phyloP scores from a whole-genome alignment of 2,797 vertebrate genomes.

The Sebastes reedi region DNA sequence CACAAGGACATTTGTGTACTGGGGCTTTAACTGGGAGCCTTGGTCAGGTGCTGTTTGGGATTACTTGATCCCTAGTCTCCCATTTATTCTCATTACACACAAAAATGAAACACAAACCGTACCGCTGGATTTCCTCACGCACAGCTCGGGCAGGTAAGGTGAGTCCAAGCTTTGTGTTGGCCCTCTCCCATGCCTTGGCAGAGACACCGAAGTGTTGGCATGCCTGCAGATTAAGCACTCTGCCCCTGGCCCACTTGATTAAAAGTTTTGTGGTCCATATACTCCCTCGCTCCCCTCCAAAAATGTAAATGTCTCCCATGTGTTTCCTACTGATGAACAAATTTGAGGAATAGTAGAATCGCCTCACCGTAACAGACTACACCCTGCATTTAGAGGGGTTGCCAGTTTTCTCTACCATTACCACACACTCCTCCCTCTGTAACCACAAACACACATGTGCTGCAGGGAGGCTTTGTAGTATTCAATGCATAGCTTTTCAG shows the following conservation, averaged over 20 bases:
- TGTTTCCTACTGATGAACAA: slow-evolving; percentile 33
- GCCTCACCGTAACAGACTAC: slow-evolving; percentile 32
- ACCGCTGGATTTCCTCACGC: not conserved
- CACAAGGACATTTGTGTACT: slow-evolving; percentile 39
- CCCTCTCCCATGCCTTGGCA: slow-evolving; percentile 46
- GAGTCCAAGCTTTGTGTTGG: slow-evolving; percentile 43
- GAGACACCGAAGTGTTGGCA: slow-evolving; percentile 42
- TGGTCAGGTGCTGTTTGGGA: slow-evolving; percentile 53
- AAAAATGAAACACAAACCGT: not conserved
- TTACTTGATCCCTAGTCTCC: slow-evolving; percentile 24
- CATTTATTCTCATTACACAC: not conserved
- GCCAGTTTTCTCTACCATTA: not conserved
- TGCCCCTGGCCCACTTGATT: slow-evolving; percentile 56
- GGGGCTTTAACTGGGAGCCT: slow-evolving; percentile 31
- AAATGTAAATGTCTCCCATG: slow-evolving; percentile 47
- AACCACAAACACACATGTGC: slow-evolving; percentile 11
- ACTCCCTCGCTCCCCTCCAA: slow-evolving; percentile 6
- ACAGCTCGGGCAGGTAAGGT: slow-evolving; percentile 30
- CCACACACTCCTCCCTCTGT: slow-evolving; percentile 13
- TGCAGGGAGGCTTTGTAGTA: not conserved
- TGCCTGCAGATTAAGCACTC: slow-evolving; percentile 58
- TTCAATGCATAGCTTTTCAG: not conserved
- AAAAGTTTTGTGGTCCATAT: slow-evolving; percentile 63
- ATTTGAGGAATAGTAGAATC: slow-evolving; percentile 11
- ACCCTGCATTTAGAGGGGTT: slow-evolving; percentile 53